These are phyloP conservation scores for Phaethornis superciliosus DNA, from an alignment of 2,113 vertebrate genomes.

Conservation along the genomic window DNA sequence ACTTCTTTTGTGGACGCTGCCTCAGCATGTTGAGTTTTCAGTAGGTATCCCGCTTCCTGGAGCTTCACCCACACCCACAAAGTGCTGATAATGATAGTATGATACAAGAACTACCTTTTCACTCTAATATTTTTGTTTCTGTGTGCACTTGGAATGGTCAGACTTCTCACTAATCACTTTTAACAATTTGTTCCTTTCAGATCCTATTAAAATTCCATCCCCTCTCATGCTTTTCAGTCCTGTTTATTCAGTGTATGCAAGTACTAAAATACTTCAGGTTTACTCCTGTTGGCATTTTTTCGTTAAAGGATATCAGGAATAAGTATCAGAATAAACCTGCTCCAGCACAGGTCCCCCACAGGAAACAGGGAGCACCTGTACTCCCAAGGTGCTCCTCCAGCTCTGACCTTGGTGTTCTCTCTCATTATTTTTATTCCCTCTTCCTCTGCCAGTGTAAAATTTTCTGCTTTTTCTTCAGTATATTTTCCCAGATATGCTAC, in stretches of 20 bases:
- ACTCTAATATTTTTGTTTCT: background rate
- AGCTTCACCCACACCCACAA: background rate
- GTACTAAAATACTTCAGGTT: background rate
- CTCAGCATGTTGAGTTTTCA: background rate
- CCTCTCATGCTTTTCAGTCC: background rate
- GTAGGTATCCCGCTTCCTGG: background rate
- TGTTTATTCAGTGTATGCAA: background rate
- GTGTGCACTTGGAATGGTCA: background rate
- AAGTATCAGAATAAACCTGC: background rate
- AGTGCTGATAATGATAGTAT: background rate
- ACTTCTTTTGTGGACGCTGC: background rate
- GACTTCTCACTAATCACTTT: background rate
- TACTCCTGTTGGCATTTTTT: background rate
- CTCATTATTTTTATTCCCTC: background rate
- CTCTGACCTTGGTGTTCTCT: background rate
- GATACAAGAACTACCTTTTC: background rate
- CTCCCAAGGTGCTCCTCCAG: background rate
- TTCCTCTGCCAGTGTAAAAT: background rate
- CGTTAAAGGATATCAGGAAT: background rate
- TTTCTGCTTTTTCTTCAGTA: background rate
- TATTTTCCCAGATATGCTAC: background rate
- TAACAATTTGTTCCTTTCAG: background rate
- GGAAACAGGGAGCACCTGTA: background rate
- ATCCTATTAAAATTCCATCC: background rate
- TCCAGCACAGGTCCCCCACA: fast-evolving